Percentiles rank a stretch among this genome's conserved stretches.
Conservation (phyloP, 64 coral and sea anemone species). For the Montipora cactus region DNA sequence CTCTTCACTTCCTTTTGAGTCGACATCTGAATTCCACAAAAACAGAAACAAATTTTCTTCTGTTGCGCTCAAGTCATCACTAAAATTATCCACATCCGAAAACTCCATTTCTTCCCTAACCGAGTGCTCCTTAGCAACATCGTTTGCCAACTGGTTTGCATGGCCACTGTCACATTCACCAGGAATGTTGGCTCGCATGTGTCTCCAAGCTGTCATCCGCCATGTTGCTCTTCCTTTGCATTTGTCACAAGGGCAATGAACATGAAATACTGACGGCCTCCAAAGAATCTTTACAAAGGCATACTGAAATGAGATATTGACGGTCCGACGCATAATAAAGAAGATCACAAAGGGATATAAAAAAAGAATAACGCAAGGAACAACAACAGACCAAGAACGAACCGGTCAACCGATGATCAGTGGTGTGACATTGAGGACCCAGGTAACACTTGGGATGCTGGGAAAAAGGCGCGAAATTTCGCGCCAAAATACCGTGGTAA, state of each 20-base stretch:
- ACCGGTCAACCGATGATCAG: not conserved
- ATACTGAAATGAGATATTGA: constrained; percentile 15
- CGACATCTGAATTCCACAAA: not conserved
- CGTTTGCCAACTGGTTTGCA: not conserved
- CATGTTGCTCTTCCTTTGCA: constrained; percentile 52
- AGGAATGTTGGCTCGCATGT: not conserved
- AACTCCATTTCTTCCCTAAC: not conserved
- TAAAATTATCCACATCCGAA: not conserved
- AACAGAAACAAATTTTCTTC: not conserved
- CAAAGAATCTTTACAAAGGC: constrained; percentile 36
- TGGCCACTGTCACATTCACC: not conserved
- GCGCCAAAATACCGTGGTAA: not conserved
- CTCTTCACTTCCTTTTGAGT: not conserved
- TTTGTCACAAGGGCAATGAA: constrained; percentile 60
- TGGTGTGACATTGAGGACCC: not conserved
- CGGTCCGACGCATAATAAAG: not conserved
- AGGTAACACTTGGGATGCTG: not conserved
- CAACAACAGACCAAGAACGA: not conserved
- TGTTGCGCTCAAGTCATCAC: not conserved
- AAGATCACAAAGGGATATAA: not conserved
- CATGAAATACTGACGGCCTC: constrained; percentile 58
- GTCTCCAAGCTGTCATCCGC: constrained; percentile 56
- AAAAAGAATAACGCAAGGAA: not conserved
- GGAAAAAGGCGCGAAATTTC: not conserved
- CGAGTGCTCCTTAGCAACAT: not conserved